Base-by-base conservation (phyloP, 1,140 invertebrate species). In the Aethina tumida region DNA sequence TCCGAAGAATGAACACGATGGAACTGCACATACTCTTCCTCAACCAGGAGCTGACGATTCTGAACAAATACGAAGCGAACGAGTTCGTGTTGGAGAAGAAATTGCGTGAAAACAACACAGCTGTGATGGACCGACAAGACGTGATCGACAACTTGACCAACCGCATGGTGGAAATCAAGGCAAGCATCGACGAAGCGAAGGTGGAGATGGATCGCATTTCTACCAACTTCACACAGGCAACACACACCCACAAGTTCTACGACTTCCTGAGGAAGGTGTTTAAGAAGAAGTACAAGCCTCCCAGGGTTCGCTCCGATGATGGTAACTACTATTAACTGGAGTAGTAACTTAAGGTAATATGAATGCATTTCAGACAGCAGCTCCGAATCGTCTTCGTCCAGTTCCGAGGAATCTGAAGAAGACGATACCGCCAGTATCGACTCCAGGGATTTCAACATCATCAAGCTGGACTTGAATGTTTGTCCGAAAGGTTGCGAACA, bases 261-360 rank as follows among this genome's bases (percentile, higher is more conserved):
- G 74, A 79, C 42, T 87, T 84, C 54, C 57, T 89, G 16, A 70
- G 69, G 5, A 75, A 77, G 46, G 83, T 89, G 18, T 86, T 81
- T 50, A 81, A 77, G 43, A 87, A 86, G 55, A 84, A 79, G 46
- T 79, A 71, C 47, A 73, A 72, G 29, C 70, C 70, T 3, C 69
- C 70, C 0, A 74, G 74, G 46, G 47, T 59, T 5, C 33, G 41
- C 4, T 42, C 35, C 27, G 52, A 52, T 10, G 59, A 63, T 37
- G 66, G 63, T 68, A 45, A 42, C 31, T 45, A 30, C 36, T n/a
- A 43, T 41, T 28, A 17, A 15, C 15, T 39, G 20, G 18, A 27
- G 5, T 29, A 33, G 9, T 22, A 2, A 2, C 8, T 8, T 5
- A 17, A 16, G 13, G 21, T 6, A 13, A 27, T 31, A 47, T 19